phyloP scores from a whole-genome alignment of 2,888 invertebrate genomes.

The Hirtodrosophila cameraria region DNA sequence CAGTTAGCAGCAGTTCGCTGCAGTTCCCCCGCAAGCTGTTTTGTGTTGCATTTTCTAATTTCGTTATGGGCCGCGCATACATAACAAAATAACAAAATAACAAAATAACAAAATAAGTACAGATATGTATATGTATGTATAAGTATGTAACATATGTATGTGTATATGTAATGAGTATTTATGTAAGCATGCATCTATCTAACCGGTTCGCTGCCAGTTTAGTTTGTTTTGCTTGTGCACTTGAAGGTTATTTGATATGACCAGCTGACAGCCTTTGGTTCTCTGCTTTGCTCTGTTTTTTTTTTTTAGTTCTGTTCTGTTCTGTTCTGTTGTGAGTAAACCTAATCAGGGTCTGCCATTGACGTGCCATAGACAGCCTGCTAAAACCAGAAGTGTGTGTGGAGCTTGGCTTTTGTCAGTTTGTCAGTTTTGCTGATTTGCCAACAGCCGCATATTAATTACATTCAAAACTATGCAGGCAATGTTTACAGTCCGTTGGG shows the following conservation, averaged over 20 bases:
- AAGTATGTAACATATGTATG: background rate
- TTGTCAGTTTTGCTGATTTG: constrained; percentile 17
- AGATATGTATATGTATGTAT: constrained; percentile 8
- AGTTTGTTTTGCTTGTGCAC: constrained; percentile 33
- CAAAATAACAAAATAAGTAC: background rate
- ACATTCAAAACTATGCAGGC: constrained; percentile 49
- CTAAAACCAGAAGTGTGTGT: constrained; percentile 26
- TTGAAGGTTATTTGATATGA: constrained; percentile 77
- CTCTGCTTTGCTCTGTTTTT: constrained; percentile 17
- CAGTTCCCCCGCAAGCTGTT: constrained; percentile 13
- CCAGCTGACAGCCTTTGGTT: constrained; percentile 37
- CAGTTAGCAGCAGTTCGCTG: constrained; percentile 11
- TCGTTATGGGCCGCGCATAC: constrained; percentile 28
- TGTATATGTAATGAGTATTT: constrained; percentile 30
- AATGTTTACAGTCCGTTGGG: constrained; percentile 54
- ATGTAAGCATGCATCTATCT: constrained; percentile 56
- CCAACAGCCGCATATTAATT: constrained; percentile 53
- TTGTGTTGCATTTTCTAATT: constrained; percentile 37
- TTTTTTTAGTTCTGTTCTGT: constrained; percentile 3
- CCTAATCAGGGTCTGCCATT: constrained; percentile 36
- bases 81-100: constrained; percentile 18
- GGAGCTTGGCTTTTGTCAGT: constrained; percentile 4
- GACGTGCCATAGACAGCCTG: constrained; percentile 34
- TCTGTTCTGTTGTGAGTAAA: constrained; percentile 25
- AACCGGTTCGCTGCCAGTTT: constrained; percentile 61